These are phyloP conservation scores for Scolopax bukidnonensis DNA, from an alignment of 2,797 vertebrate species.

Conservation along the genomic window DNA sequence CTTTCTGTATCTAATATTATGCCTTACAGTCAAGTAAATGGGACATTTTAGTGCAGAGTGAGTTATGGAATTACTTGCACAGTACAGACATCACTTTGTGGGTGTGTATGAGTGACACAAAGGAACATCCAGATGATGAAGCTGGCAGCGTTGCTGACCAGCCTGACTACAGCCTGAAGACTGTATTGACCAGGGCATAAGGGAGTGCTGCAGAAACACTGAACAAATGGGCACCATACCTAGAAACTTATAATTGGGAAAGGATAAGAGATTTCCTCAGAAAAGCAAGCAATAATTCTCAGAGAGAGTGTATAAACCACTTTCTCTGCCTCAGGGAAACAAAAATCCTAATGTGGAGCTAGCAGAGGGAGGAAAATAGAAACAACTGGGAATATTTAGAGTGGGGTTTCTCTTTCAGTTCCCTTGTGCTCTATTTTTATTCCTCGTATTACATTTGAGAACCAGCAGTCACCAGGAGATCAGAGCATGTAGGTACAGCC, in stretches of 20 bases:
- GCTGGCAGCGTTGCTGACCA: neutral
- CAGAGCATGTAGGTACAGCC: fast-evolving
- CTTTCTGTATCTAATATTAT: neutral
- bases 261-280: neutral
- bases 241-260: neutral
- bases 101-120: conserved; percentile 21
- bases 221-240: neutral
- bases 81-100: neutral
- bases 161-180: neutral
- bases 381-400: conserved; percentile 55
- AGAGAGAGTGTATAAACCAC: neutral
- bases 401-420: conserved; percentile 59
- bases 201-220: neutral
- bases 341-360: neutral
- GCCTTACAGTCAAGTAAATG: conserved; percentile 54
- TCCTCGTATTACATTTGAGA: neutral
- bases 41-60: conserved; percentile 22
- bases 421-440: conserved; percentile 31
- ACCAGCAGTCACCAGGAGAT: neutral
- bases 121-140: neutral
- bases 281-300: neutral
- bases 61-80: conserved; percentile 62
- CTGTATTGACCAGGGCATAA: neutral
- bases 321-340: neutral
- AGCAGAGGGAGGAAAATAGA: conserved; percentile 32